These are phyloP conservation scores for Ibidorhyncha struthersii DNA, from an alignment of 2,113 vertebrate species.

Conservation along the genomic window DNA sequence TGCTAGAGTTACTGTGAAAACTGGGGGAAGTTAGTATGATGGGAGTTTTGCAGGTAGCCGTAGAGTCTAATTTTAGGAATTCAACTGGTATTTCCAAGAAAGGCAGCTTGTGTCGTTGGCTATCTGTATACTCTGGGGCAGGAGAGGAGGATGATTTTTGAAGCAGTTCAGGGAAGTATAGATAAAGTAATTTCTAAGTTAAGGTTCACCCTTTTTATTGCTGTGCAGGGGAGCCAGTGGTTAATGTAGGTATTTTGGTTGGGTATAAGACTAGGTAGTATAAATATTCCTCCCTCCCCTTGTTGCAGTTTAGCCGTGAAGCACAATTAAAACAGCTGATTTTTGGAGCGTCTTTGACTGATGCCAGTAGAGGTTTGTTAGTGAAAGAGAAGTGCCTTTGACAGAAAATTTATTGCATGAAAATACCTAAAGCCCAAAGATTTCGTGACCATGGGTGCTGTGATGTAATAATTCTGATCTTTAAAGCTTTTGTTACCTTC, in stretches of 20 bases:
- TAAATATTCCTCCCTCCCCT: background rate
- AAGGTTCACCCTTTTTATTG: background rate
- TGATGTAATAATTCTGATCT: background rate
- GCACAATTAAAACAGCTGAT: background rate
- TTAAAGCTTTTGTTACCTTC: background rate
- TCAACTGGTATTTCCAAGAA: background rate
- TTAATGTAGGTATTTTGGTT: background rate
- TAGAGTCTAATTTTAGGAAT: background rate
- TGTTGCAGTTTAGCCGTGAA: background rate
- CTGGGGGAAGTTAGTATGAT: background rate
- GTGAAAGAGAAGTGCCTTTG: background rate
- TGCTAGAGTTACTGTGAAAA: background rate
- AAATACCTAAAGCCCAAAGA: background rate
- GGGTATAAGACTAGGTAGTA: background rate
- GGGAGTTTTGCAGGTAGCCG: background rate
- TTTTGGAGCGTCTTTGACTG: background rate
- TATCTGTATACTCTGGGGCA: background rate
- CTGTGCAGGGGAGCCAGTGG: background rate
- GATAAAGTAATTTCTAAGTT: background rate
- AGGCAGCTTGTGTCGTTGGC: background rate
- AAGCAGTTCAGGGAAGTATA: background rate
- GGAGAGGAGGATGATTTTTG: background rate
- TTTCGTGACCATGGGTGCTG: background rate
- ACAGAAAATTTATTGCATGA: background rate
- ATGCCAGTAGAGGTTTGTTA: background rate